Percentiles rank a stretch among this genome's conserved stretches.
Conservation (phyloP, 1,140 invertebrate genomes). For the Drosophila sulfurigaster region DNA sequence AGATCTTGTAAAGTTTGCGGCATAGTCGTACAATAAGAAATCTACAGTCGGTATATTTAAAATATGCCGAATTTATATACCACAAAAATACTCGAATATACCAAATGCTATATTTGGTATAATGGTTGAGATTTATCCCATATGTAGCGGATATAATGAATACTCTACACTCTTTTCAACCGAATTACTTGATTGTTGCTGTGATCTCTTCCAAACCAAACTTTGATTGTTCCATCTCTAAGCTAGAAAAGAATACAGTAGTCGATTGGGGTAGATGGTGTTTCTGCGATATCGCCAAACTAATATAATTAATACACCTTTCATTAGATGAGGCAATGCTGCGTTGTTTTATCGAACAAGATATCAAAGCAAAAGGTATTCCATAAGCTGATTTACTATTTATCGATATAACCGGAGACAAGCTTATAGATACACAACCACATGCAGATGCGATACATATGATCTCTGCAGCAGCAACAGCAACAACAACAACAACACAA, state of each 20-base stretch:
- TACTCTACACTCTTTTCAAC: too few relatives aligned
- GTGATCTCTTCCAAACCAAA: not conserved
- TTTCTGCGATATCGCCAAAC: constrained; percentile 55
- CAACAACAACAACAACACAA: constrained; percentile 63
- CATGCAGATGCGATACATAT: constrained; percentile 36
- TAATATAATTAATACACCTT: constrained; percentile 80
- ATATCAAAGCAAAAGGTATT: constrained; percentile 48
- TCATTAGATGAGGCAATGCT: constrained; percentile 56
- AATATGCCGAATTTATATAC: too few relatives aligned
- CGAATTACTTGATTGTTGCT: too few relatives aligned
- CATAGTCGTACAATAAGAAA: too few relatives aligned
- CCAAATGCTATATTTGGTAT: too few relatives aligned
- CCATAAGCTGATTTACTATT: constrained; percentile 68
- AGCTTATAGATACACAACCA: constrained; percentile 17
- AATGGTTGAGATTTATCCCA: too few relatives aligned
- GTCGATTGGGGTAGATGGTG: constrained; percentile 51
- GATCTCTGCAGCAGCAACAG: constrained; percentile 22
- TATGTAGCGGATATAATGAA: too few relatives aligned
- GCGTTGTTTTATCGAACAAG: constrained; percentile 47
- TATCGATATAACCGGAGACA: constrained; percentile 38
- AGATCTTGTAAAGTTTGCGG: too few relatives aligned
- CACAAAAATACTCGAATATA: too few relatives aligned
- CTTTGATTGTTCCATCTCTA: not conserved
- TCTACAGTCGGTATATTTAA: too few relatives aligned
- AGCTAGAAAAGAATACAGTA: constrained; percentile 18